Percentiles rank a stretch among this genome's conserved stretches.
These are phyloP conservation scores for Mustela erminea DNA, from an alignment of 2,797 vertebrate genomes.

Conservation along the genomic window DNA sequence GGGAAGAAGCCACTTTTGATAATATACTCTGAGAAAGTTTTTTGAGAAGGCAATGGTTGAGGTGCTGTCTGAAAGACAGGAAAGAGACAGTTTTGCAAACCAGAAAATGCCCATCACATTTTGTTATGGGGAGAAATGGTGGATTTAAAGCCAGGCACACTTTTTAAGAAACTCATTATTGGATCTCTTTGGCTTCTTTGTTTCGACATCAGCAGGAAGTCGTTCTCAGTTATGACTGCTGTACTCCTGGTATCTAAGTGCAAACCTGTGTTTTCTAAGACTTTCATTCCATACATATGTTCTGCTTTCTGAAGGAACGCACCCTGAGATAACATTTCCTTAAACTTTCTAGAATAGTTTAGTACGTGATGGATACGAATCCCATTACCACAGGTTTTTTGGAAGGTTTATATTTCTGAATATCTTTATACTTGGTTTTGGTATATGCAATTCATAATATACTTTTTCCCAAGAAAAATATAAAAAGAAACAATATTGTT, in stretches of 20 bases:
- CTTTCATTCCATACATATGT: not conserved
- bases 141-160: not conserved
- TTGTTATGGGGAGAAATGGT: not conserved
- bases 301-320: not conserved
- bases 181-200: not conserved
- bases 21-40: not conserved
- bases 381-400: not conserved
- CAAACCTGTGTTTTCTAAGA: not conserved
- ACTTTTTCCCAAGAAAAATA: not conserved
- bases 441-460: not conserved
- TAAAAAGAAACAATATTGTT: not conserved
- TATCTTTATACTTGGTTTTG: not conserved
- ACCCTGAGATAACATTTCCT: not conserved
- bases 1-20: not conserved
- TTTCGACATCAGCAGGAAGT: not conserved
- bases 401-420: not conserved
- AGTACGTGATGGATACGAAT: not conserved
- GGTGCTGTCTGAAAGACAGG: not conserved
- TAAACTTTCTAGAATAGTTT: not conserved
- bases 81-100: not conserved
- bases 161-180: not conserved
- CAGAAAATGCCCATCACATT: too few species aligned
- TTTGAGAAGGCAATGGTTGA: not conserved
- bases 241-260: not conserved
- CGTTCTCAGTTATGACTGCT: not conserved